Conservation (phyloP, 2,888 invertebrate species). For the Agapostemon virescens region DNA sequence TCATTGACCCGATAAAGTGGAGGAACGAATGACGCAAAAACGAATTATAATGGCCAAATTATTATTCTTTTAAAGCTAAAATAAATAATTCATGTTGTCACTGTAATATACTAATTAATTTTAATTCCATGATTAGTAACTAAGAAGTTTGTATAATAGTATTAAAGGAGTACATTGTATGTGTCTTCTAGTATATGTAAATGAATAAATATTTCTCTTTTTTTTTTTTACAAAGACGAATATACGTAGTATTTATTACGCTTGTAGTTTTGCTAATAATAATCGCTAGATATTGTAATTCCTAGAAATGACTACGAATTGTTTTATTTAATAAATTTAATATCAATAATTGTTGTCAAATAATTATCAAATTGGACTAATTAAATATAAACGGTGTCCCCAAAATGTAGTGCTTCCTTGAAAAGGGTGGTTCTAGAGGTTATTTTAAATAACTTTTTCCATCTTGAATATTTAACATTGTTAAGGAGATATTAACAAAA, state of each 20-base stretch:
- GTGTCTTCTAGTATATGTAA: slow-evolving; percentile 59
- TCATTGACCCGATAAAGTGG: slow-evolving; percentile 45
- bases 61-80: slow-evolving; percentile 54
- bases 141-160: slow-evolving; percentile 63
- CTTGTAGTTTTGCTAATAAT: not conserved
- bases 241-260: not conserved
- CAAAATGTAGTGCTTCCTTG: too few relatives aligned
- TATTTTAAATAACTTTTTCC: too few relatives aligned
- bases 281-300: not conserved
- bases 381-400: too few relatives aligned
- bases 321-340: too few relatives aligned
- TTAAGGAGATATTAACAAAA: too few relatives aligned
- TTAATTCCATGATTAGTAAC: slow-evolving; percentile 69
- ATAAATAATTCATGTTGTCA: slow-evolving; percentile 66
- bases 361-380: too few relatives aligned
- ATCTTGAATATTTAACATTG: too few relatives aligned
- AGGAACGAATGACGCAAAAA: slow-evolving; percentile 37
- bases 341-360: not conserved
- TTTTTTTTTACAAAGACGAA: slow-evolving; percentile 21
- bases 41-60: slow-evolving; percentile 40
- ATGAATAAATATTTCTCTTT: slow-evolving; percentile 59
- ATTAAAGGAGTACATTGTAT: slow-evolving; percentile 47
- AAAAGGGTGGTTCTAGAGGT: too few relatives aligned
- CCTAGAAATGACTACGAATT: too few relatives aligned
- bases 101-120: slow-evolving; percentile 72